These are phyloP conservation scores for Amblyraja radiata DNA, from an alignment of 2,797 vertebrate genomes.

Conservation along the genomic window DNA sequence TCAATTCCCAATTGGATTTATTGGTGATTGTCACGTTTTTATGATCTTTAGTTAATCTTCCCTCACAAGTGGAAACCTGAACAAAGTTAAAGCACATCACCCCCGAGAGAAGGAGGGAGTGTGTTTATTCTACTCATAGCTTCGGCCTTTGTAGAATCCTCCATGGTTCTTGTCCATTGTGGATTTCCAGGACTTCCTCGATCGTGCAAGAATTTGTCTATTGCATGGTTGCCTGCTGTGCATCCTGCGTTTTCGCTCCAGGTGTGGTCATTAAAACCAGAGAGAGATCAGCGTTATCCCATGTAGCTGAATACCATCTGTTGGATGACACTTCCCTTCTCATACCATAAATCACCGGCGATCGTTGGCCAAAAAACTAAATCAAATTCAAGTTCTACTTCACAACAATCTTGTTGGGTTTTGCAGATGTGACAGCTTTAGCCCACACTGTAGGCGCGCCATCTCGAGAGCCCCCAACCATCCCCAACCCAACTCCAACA, in stretches of 20 bases:
- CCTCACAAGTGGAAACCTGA: constrained; percentile 1
- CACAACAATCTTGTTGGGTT: background rate
- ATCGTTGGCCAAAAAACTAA: constrained; percentile 5
- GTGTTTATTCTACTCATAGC: background rate
- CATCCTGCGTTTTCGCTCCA: background rate
- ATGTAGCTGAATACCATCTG: constrained; percentile 26
- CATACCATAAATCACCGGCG: background rate
- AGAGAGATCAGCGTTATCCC: constrained; percentile 6
- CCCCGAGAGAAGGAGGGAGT: background rate
- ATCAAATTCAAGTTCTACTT: background rate
- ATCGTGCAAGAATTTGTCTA: constrained; percentile 33
- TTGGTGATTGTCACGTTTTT: background rate
- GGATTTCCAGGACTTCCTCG: background rate
- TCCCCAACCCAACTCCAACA: background rate
- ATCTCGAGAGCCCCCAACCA: background rate
- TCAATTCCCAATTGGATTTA: background rate
- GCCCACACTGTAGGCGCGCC: background rate
- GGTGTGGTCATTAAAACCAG: constrained; percentile 14
- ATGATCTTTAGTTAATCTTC: background rate
- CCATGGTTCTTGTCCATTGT: background rate
- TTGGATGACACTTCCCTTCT: constrained; percentile 21
- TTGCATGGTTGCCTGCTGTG: background rate
- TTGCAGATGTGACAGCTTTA: background rate
- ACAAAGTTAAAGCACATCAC: background rate
- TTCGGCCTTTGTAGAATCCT: background rate